These are phyloP conservation scores for Cyrtodaria siliqua DNA, from an alignment of 2,888 invertebrate genomes.

Conservation along the genomic window DNA sequence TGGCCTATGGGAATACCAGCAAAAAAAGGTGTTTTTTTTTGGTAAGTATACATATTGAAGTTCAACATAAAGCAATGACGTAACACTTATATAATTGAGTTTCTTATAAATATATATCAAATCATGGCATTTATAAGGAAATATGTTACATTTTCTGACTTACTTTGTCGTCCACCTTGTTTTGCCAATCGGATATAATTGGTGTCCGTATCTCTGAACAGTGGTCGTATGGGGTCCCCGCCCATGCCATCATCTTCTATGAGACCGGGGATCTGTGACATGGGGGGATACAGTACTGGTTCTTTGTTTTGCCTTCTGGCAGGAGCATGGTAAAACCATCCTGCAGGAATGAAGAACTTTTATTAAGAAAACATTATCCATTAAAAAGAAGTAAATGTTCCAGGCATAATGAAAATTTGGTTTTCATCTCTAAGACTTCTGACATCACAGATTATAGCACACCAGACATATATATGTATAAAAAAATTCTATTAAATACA, in stretches of 20 bases:
- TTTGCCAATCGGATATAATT: slow-evolving; percentile 83
- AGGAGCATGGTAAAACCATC: slow-evolving; percentile 85
- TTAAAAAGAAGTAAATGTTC: slow-evolving; percentile 5
- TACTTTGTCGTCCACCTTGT: slow-evolving; percentile 83
- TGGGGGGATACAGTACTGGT: slow-evolving; percentile 74
- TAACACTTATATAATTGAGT: neutral
- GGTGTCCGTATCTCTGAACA: slow-evolving; percentile 81
- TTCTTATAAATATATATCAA: neutral
- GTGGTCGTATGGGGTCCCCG: slow-evolving; percentile 64
- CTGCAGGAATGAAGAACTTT: slow-evolving; percentile 56
- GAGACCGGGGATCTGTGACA: slow-evolving; percentile 84
- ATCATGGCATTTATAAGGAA: too few relatives aligned
- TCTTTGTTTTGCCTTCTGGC: slow-evolving; percentile 61
- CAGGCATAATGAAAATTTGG: too few relatives aligned
- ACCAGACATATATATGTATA: neutral
- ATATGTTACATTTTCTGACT: too few relatives aligned
- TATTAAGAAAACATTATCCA: neutral
- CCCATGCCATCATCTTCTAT: slow-evolving; percentile 68
- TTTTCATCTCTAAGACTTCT: neutral
- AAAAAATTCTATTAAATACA: too few relatives aligned
- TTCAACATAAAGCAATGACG: neutral
- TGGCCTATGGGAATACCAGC: too few relatives aligned
- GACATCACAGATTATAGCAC: neutral
- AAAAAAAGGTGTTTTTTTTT: too few relatives aligned
- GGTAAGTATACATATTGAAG: too few relatives aligned